Percentiles rank a stretch among this genome's conserved stretches.
Evolutionary conservation across 2,888 invertebrate species (phyloP).

Genomic region (Amphipoea oculea): DNA sequence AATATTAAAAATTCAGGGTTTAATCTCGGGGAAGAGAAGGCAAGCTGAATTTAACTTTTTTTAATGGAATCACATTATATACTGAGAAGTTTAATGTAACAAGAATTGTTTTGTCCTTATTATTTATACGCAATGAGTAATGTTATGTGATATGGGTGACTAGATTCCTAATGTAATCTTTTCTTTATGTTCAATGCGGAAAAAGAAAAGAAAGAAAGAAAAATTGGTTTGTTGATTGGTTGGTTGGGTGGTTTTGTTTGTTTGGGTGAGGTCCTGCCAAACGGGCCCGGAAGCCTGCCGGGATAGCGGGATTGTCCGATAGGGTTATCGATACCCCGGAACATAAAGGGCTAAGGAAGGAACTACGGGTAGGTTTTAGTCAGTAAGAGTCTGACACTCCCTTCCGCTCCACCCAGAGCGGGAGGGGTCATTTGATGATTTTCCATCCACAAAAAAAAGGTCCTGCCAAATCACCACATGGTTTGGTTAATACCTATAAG

Average conservation of each 20-base stretch:
- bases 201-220: neutral
- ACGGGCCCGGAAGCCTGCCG: no score
- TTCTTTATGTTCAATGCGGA: neutral
- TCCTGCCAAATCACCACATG: neutral
- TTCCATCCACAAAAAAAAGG: neutral
- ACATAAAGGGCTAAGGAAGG: no score
- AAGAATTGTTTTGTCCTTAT: neutral
- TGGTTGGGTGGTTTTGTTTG: neutral
- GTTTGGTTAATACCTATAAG: neutral
- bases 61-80: constrained; percentile 36
- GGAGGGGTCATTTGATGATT: no score
- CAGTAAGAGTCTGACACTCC: no score
- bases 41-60: constrained; percentile 33
- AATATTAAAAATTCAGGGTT: constrained; percentile 57
- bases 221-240: neutral
- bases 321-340: no score
- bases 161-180: neutral
- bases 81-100: neutral
- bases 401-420: no score
- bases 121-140: neutral
- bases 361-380: no score
- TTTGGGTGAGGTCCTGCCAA: neutral
- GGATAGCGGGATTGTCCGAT: no score
- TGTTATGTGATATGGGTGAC: neutral
- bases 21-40: constrained; percentile 40